These are phyloP conservation scores for Holocentrus rufus DNA, from an alignment of 2,797 vertebrate genomes.

Conservation along the genomic window DNA sequence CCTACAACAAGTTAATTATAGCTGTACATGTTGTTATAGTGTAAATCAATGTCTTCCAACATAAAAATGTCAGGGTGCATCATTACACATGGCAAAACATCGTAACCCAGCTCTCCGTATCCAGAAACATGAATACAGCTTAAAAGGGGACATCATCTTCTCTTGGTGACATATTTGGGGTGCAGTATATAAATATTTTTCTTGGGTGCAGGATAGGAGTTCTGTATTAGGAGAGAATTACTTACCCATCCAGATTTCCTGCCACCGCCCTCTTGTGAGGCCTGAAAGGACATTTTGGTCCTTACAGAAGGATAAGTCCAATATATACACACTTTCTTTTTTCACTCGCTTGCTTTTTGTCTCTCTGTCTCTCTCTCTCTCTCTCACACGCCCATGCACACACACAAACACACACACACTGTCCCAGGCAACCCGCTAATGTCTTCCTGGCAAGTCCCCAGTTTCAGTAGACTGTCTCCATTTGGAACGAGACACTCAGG, in stretches of 20 bases:
- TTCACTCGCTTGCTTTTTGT: slow-evolving; percentile 41
- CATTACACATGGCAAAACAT: no score
- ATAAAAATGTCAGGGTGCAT: no score
- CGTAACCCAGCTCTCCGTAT: no score
- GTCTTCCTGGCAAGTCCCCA: slow-evolving; percentile 76
- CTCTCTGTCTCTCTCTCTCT: slow-evolving; percentile 32
- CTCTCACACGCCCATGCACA: slow-evolving; percentile 52
- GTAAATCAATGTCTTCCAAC: no score
- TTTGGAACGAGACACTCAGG: slow-evolving; percentile 77
- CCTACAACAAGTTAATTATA: no score
- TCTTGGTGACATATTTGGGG: no score
- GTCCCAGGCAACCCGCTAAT: slow-evolving; percentile 70
- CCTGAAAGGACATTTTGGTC: slow-evolving; percentile 15
- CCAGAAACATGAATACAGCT: no score
- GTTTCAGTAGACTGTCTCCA: slow-evolving; percentile 70
- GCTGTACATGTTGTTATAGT: no score
- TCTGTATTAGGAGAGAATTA: no score
- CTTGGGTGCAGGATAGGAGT: no score
- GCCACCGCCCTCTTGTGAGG: neutral
- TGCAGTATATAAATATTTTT: no score
- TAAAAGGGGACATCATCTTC: no score
- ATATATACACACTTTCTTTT: slow-evolving; percentile 41
- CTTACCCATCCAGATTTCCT: neutral
- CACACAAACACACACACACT: slow-evolving; percentile 42
- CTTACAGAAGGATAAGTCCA: slow-evolving; percentile 8